Evolutionary conservation across 2,113 vertebrate genomes (phyloP), one percentile per base, ranked within the genome.

Genomic region (Crypturellus undulatus): DNA sequence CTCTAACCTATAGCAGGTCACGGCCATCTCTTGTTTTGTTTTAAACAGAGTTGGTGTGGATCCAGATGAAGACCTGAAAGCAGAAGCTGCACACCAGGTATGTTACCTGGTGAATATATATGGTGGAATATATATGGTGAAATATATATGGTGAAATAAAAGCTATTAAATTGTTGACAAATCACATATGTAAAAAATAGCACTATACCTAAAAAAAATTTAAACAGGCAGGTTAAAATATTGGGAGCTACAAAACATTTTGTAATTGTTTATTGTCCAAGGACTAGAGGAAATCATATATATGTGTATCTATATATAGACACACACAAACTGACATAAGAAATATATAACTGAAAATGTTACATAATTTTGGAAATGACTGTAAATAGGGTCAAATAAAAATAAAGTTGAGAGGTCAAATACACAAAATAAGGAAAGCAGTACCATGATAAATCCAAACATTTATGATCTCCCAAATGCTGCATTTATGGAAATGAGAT

Each of bases 41-140:
- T 97, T 91, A 68, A 62, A 79, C 96, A 98, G 98, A 95, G 95
- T 98, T 67, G 98, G 96, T 5, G 49, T 98, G 85, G 98, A 98
- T 84, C 94, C 95, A 89, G 98, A 98, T 64, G 98, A 98, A 92
- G 97, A 96, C 49, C 88, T 96, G 62, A 97, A 98, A 70, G 92
- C 96, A 67, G 93, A 94, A 79, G 70, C 94, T 82, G 85, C 76
- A 42, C 96, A 80, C 69, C 97, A 98, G 98, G 98, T 98, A 98
- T 97, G 95, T 96, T 79, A 79, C 24, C n/a, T n/a, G n/a, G n/a
- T n/a, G 69, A n/a, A 43, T 21, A 40, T 20, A 24, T 1, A 3
- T 45, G 5, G 24, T 36, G 16, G 71, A 85, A 65, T 32, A 24
- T n/a, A n/a, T n/a, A n/a, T n/a, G n/a, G n/a, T n/a, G n/a, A 71